Percentiles rank a stretch among this genome's conserved stretches.
phyloP scores from a whole-genome alignment of 2,888 invertebrate genomes.

The Diaprepes abbreviatus region DNA sequence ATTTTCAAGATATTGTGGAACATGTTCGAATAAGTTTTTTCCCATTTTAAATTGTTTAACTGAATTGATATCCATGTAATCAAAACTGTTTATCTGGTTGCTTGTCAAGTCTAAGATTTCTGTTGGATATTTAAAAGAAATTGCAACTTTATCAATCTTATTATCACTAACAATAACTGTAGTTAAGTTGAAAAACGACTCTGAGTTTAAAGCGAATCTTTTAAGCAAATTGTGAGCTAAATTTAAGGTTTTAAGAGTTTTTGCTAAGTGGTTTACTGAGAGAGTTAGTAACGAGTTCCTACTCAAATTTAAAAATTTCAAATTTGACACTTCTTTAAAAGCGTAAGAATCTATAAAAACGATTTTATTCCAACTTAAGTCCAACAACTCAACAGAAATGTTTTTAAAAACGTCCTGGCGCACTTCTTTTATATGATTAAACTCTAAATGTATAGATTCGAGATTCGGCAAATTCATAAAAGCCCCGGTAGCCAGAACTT shows the following conservation, averaged over 20 bases:
- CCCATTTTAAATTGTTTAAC: slow-evolving; percentile 44
- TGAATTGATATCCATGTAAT: slow-evolving; percentile 39
- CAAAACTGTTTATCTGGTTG: slow-evolving; percentile 37
- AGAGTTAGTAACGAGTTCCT: slow-evolving; percentile 42
- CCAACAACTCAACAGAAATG: slow-evolving; percentile 32
- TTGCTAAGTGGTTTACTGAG: slow-evolving; percentile 31
- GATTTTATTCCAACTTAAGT: slow-evolving; percentile 51
- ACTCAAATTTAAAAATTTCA: slow-evolving; percentile 43
- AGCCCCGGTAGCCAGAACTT: slow-evolving; percentile 38
- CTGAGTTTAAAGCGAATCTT: slow-evolving; percentile 34
- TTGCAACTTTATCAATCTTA: slow-evolving; percentile 33
- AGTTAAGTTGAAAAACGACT: slow-evolving; percentile 31
- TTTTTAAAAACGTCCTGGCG: slow-evolving; percentile 42
- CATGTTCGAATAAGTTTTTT: slow-evolving; percentile 33
- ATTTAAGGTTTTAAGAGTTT: slow-evolving; percentile 28
- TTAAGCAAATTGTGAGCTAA: slow-evolving; percentile 40
- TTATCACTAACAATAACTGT: slow-evolving; percentile 44
- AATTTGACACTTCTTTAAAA: slow-evolving; percentile 30
- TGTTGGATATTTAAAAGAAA: slow-evolving; percentile 34
- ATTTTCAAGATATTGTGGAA: slow-evolving; percentile 40
- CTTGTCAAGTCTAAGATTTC: slow-evolving; percentile 36
- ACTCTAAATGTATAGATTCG: slow-evolving; percentile 37
- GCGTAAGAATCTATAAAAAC: slow-evolving; percentile 42
- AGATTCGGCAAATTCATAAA: slow-evolving; percentile 44
- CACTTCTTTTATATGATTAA: slow-evolving; percentile 43